Percentiles rank a stretch among this genome's conserved stretches.
Conservation (phyloP, 2,113 vertebrate genomes). For the Semnornis frantzii region DNA sequence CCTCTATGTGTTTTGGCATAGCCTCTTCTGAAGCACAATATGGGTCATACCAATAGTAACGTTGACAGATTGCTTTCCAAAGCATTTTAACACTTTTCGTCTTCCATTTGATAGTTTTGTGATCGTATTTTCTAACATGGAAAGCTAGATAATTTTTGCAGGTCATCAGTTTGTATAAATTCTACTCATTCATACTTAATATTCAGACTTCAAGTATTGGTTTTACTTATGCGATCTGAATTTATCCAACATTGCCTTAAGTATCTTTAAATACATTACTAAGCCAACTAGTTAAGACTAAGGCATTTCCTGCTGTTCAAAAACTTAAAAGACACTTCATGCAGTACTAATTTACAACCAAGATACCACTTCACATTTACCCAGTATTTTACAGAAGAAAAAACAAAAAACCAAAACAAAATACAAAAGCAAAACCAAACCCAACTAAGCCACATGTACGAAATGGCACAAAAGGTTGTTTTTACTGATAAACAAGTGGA, state of each 20-base stretch:
- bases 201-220: background rate
- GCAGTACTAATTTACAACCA: background rate
- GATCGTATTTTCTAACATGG: background rate
- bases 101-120: background rate
- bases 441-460: background rate
- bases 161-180: background rate
- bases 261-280: background rate
- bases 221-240: background rate
- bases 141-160: background rate
- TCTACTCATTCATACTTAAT: background rate
- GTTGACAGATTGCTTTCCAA: background rate
- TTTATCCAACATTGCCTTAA: background rate
- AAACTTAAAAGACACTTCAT: background rate
- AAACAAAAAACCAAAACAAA: too few species aligned
- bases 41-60: background rate
- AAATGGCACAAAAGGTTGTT: background rate
- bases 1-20: background rate
- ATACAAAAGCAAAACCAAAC: background rate
- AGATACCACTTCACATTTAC: background rate
- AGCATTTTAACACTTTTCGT: background rate
- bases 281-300: background rate
- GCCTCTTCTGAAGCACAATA: background rate
- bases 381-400: background rate
- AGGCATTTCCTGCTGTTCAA: background rate
- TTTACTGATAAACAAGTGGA: background rate